A percentile compares a stretch with the other conserved stretches of the same genome.
These are phyloP conservation scores for Hydropotes inermis DNA, from an alignment of 2,113 vertebrate species.

Conservation along the genomic window DNA sequence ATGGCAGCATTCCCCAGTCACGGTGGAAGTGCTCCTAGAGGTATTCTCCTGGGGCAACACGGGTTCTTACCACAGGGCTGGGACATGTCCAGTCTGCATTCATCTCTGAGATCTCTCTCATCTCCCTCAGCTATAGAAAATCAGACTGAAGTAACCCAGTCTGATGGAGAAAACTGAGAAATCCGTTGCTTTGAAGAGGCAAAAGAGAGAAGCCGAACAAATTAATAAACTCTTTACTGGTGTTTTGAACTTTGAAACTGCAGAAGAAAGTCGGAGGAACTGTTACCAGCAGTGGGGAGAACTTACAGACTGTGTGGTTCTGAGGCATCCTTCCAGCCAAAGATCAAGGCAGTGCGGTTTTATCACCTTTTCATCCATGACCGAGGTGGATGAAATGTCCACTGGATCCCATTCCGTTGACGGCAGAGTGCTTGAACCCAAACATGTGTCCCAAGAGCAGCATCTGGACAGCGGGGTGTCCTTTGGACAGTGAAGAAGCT, in stretches of 20 bases:
- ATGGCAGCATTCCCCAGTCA: background rate
- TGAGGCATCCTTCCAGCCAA: slow-evolving; percentile 89
- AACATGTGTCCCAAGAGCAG: background rate
- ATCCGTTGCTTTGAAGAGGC: background rate
- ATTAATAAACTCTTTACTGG: slow-evolving; percentile 82
- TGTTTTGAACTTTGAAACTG: slow-evolving; percentile 87
- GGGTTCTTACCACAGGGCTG: no score
- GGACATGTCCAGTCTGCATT: background rate
- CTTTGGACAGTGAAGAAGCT: background rate
- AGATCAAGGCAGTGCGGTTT: slow-evolving; percentile 88
- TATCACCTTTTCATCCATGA: slow-evolving; percentile 74
- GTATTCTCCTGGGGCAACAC: background rate
- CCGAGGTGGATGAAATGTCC: background rate
- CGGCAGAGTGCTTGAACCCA: background rate
- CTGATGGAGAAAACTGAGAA: background rate
- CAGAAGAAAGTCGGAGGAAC: slow-evolving; percentile 87
- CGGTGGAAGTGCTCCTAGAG: background rate
- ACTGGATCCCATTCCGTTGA: background rate
- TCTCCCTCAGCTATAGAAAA: background rate
- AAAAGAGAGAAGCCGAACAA: background rate
- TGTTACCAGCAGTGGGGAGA: slow-evolving; percentile 89
- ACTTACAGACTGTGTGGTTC: slow-evolving; percentile 89
- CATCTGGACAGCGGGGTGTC: background rate
- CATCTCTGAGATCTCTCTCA: background rate
- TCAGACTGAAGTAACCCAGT: background rate